Base-by-base conservation (phyloP, 2,888 invertebrate genomes). In the Pimpla rufipes region DNA sequence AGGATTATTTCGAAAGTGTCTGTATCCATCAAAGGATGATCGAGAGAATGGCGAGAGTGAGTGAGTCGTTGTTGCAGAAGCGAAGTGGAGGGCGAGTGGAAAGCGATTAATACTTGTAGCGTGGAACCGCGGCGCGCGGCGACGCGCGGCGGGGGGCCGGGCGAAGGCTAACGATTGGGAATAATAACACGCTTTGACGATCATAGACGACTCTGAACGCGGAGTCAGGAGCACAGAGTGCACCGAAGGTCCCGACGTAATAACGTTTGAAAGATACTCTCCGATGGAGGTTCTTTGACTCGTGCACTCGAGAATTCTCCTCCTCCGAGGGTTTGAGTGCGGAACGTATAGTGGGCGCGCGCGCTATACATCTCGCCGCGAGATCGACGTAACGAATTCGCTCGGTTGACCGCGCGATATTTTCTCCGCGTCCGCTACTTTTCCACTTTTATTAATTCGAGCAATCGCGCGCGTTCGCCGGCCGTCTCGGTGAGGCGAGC, bases 361-460 rank as follows among this genome's bases (percentile, higher is more conserved):
- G 11, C 23, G 5, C n/a, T 68, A 74, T 74, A 40, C 23, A 66
- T 76, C 42, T 35, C 18, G n/a, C n/a, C 45, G 66, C 47, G 66
- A 66, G 66, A 75, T 59, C 37, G 75, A 75, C 70, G 79, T 71
- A 67, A 79, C 70, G 75, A 76, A 83, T 79, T 66, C 67, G 45
- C 57, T 83, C 50, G 71, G 66, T 71, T 66, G 79, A 71, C 50
- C 57, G 67, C 50, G 11, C 79, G 71, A 77, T 79, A 83, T 76
- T 83, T 83, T 73, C 76, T 79, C 70, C 79, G 13, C 11, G 8
- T 5, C 6, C 70, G 50, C 18, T 23, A 23, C 55, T 23, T 79
- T 68, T 79, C 76, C 62, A 68, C 68, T 83, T 83, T 77, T 80
- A 80, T 79, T 83, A 83, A 83, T 83, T 83, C 79, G 79, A 68